Base-by-base conservation (phyloP, 2,113 vertebrate species). In the Cyanocitta stelleri region DNA sequence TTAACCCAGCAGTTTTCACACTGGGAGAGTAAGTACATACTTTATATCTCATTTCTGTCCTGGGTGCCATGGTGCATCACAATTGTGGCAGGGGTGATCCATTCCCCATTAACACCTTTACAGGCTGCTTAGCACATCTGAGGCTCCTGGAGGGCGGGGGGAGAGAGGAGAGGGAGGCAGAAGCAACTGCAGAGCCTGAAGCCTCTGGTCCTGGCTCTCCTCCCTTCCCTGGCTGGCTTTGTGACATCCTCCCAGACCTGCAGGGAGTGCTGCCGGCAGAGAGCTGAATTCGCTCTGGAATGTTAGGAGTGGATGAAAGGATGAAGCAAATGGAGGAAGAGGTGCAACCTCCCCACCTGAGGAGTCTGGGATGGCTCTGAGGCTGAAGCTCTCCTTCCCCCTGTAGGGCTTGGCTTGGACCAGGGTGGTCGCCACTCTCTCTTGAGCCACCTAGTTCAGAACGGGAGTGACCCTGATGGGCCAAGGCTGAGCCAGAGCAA, bases 1-100 rank as follows among this genome's bases (percentile, higher is more conserved):
- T 78, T 95, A 97, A 93, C 69, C 32, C 79, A 74, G 90, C 84
- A 75, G 87, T 87, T 96, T 94, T 92, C 90, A 93, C 95, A 92
- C 77, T 12, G 71, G 35, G 92, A 85, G 35, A 82, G 71, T 90
- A 96, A 94, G 80, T 78, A 26, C 22, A 37, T 54, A 56, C 55
- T 74, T 91, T 92, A 77, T 82, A 51, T 46, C 85, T 94, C 76
- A 73, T 97, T 95, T 90, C 92, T 91, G 37, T 59, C 41, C 83
- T 84, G 62, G 84, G 73, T 92, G 72, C 80, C 41, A 16, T 49
- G 86, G 94, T 93, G 89, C 84, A 82, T 83, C 6, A 5, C 39
- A 67, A 84, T 90, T 78, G 88, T 94, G 88, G 88, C 85, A 95
- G 51, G 48, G 90, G 96, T 93, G 96, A 93, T 92, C 77, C 3